phyloP scores from a whole-genome alignment of 2,113 vertebrate genomes.

The Ginglymostoma cirratum region DNA sequence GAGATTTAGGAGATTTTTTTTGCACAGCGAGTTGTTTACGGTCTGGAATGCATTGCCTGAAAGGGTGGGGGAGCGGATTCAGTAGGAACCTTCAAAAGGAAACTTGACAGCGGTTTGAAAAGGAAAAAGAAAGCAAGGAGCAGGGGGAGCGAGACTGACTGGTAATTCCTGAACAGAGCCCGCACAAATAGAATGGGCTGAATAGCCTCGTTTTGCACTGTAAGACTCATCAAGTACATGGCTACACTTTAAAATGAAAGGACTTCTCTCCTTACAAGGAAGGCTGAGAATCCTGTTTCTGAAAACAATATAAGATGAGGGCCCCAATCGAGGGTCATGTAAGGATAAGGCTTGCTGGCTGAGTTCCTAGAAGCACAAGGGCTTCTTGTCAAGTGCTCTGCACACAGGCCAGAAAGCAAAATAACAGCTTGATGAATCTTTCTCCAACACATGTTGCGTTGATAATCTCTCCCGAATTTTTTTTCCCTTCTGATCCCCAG shows the following conservation, averaged over 20 bases:
- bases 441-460: background rate
- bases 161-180: background rate
- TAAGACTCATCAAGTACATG: background rate
- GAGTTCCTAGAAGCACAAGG: conserved; percentile 26
- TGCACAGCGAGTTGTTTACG: background rate
- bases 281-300: conserved; percentile 25
- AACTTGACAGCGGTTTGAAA: background rate
- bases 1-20: background rate
- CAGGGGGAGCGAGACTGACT: background rate
- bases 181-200: background rate
- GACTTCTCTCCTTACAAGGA: background rate
- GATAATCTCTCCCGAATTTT: background rate
- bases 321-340: background rate
- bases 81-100: background rate
- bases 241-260: background rate
- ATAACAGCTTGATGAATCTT: conserved; percentile 28
- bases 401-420: conserved; percentile 1
- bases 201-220: background rate
- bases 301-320: background rate
- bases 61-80: background rate
- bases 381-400: conserved; percentile 17
- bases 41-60: background rate
- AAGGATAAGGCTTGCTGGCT: conserved; percentile 3
- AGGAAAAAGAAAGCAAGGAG: background rate
- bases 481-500: background rate